Conservation (phyloP, 1,140 invertebrate species). For the Steinernema khuongi region DNA sequence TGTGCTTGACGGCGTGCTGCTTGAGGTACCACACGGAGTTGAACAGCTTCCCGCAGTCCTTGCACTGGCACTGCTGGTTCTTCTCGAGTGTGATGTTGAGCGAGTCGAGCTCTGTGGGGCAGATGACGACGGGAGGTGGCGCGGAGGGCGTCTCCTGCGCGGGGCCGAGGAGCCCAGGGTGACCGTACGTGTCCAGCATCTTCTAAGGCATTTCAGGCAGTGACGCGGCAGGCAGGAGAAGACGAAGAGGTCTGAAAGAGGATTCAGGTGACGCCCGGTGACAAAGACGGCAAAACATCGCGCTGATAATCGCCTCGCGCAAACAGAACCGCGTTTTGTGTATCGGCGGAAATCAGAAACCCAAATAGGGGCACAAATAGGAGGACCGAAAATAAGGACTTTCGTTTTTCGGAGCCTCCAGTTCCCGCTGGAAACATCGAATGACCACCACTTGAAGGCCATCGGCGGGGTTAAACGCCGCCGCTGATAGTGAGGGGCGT, state of each 20-base stretch:
- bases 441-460: conserved; percentile 8
- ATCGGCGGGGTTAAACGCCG: not conserved
- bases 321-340: not conserved
- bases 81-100: conserved; percentile 52
- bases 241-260: conserved; percentile 1
- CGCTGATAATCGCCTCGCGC: conserved; percentile 8
- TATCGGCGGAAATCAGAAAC: not conserved
- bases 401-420: too few relatives aligned
- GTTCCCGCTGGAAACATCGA: conserved; percentile 13
- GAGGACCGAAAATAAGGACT: too few relatives aligned
- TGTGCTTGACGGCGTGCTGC: conserved; percentile 58
- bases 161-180: not conserved
- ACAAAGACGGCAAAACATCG: not conserved
- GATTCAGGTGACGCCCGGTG: not conserved
- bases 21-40: conserved; percentile 58
- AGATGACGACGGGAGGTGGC: conserved; percentile 53
- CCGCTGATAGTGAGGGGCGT: not conserved
- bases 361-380: not conserved
- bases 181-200: not conserved
- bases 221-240: not conserved
- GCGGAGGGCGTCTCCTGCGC: conserved; percentile 33
- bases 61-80: conserved; percentile 56
- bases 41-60: conserved; percentile 56
- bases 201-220: conserved; percentile 8
- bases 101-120: conserved; percentile 51